These are phyloP conservation scores for Donacobius atricapilla DNA, from an alignment of 2,113 vertebrate species.

Conservation along the genomic window DNA sequence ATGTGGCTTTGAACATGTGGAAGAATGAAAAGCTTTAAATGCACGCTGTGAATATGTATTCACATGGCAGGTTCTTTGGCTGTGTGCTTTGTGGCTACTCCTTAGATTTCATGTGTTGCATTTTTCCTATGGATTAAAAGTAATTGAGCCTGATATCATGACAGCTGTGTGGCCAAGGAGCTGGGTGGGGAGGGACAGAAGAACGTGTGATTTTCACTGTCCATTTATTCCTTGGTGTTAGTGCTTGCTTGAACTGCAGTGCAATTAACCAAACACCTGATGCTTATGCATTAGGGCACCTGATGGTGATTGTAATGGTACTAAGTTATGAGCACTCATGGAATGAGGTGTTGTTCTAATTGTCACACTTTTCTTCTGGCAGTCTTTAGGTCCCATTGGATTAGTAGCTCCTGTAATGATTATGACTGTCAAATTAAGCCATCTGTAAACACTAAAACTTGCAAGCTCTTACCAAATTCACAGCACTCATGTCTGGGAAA, in stretches of 20 bases:
- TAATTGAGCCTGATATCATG: background rate
- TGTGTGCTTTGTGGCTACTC: background rate
- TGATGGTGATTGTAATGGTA: background rate
- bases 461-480: slow-evolving; percentile 49
- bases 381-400: slow-evolving; percentile 65
- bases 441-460: slow-evolving; percentile 75
- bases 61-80: background rate
- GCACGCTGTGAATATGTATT: background rate
- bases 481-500: slow-evolving; percentile 20
- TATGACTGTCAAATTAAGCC: slow-evolving; percentile 74
- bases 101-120: background rate
- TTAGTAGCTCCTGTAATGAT: slow-evolving; percentile 67
- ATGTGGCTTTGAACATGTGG: background rate
- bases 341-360: slow-evolving; percentile 38
- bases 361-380: slow-evolving; percentile 71
- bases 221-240: background rate
- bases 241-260: background rate
- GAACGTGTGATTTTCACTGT: background rate
- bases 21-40: background rate
- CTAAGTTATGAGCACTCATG: slow-evolving; percentile 21
- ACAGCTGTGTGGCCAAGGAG: background rate
- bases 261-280: background rate
- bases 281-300: background rate
- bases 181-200: background rate
- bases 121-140: background rate